These are phyloP conservation scores for Plumapathes pennacea DNA, from an alignment of 92 coral and sea anemone genomes.

Conservation along the genomic window DNA sequence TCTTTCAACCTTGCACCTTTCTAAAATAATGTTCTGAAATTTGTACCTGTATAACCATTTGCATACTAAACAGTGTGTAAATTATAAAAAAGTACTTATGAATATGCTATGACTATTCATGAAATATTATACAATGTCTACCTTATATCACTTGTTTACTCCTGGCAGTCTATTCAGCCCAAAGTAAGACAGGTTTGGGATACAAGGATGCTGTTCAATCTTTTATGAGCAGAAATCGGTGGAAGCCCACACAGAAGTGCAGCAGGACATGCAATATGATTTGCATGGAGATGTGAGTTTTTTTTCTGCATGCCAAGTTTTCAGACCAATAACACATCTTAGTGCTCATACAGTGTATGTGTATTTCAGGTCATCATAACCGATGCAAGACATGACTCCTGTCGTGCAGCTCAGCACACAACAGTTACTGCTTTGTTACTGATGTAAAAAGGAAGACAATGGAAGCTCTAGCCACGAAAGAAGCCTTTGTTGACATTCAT, in stretches of 20 bases:
- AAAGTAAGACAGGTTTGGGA: too few species aligned
- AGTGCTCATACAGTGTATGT: not conserved
- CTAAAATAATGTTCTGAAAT: too few species aligned
- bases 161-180: conserved; percentile 6
- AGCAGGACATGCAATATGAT: conserved; percentile 13
- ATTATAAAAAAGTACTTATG: too few species aligned
- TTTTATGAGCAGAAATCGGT: conserved; percentile 2
- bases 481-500: conserved; percentile 3
- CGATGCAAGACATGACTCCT: not conserved
- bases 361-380: not conserved
- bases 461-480: conserved; percentile 1
- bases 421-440: not conserved
- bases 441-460: not conserved
- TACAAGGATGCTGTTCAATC: conserved; percentile 16
- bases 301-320: too few species aligned
- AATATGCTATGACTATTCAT: too few species aligned
- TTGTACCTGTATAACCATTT: too few species aligned
- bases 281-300: conserved; percentile 9
- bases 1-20: too few species aligned
- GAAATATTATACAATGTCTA: too few species aligned
- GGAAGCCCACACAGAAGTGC: conserved; percentile 11
- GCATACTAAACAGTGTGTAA: too few species aligned
- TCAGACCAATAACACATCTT: too few species aligned
- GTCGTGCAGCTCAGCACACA: conserved; percentile 1
- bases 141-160: too few species aligned